Base-by-base conservation (phyloP, 2,888 invertebrate genomes). In the Coleophora deauratella region DNA sequence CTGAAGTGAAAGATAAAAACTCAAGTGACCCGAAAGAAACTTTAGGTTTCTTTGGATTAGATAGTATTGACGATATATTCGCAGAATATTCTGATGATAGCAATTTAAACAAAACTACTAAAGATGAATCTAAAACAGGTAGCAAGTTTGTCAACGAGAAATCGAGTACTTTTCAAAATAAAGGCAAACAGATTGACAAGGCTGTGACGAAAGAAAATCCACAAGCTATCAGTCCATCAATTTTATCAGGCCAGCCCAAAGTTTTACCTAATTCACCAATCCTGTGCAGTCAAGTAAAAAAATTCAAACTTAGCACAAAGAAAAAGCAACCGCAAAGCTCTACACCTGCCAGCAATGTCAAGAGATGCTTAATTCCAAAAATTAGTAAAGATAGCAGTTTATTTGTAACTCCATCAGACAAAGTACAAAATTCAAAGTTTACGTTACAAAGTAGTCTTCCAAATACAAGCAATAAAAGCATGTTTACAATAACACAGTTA, bases 401-500 rank as follows among this genome's bases (percentile, higher is more conserved):
- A 10, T 43, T 21, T 21, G 21, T 46, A 12, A 37, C 43, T 8
- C 31, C 40, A 12, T 42, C 51, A 40, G 47, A 51, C 28, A 49
- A 45, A 27, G 47, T 49, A 15, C 21, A 45, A 3, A 47, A 43
- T n/a, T 28, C 47, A 1, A 51, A 50, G 47, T 42, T 51, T 11
- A 52, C 27, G 38, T 37, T 50, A 1, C 54, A 44, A 43, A 55
- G 49, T 35, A 57, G 48, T 44, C 21, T 51, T 33, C 44, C 52
- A 33, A 57, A 70, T 31, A 66, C 57, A 31, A 70, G 53, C 15
- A 58, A 72, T 42, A 75, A 75, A 62, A 85, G 80, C 45, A 67
- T 85, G 70, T 69, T 84, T 33, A 76, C 85, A 2, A 72, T 85
- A 40, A 84, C 86, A 9, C 85, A 87, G 59, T 59, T 82, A 15